Conservation (phyloP, 2,113 vertebrate genomes). For the Hippolais icterina region DNA sequence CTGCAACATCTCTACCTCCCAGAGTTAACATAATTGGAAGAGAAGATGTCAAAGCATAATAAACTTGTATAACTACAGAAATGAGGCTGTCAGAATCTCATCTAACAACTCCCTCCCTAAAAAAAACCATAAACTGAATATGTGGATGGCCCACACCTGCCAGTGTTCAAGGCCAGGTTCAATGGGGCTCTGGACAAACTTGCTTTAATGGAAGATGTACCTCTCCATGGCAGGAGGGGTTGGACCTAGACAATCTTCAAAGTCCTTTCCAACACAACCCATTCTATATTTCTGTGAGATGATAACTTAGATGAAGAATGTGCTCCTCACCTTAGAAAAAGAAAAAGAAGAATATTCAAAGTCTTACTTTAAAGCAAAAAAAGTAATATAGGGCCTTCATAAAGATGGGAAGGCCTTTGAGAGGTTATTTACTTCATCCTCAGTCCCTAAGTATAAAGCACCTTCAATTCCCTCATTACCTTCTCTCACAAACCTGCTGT, state of each 20-base stretch:
- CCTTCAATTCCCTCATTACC: not conserved
- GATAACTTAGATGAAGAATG: not conserved
- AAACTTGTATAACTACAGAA: not conserved
- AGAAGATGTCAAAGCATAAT: not conserved
- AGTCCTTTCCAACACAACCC: not conserved
- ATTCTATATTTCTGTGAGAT: not conserved
- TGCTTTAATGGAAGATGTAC: not conserved
- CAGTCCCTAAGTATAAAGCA: not conserved
- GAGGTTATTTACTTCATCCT: not conserved
- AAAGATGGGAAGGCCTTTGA: not conserved
- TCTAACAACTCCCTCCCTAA: not conserved
- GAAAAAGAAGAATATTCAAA: not conserved
- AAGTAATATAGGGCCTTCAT: not conserved
- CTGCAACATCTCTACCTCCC: not conserved
- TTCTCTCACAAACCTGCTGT: not conserved
- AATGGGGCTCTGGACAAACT: not conserved
- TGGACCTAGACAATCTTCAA: not conserved
- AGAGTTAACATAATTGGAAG: not conserved
- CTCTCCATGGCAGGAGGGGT: not conserved
- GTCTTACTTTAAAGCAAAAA: not conserved
- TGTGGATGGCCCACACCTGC: no score
- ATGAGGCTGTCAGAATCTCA: not conserved
- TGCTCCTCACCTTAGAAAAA: not conserved
- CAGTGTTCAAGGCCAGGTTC: not conserved
- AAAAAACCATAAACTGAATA: not conserved